Conservation (phyloP, 92 coral and sea anemone genomes). For the Umimayanthus kanabou region DNA sequence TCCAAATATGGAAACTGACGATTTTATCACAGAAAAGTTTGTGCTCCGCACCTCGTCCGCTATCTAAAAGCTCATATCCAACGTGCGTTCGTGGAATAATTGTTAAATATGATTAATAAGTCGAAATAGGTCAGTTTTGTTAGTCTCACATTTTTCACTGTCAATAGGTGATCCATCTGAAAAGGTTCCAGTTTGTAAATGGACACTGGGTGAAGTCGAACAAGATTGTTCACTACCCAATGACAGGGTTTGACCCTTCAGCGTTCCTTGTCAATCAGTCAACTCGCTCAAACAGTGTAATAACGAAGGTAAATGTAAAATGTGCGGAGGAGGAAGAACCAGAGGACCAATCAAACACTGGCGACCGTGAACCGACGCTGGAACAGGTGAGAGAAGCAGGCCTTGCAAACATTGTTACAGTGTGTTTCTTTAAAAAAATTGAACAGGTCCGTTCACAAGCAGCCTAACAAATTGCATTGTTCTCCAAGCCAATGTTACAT, state of each 20-base stretch:
- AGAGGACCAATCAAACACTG: slow-evolving; percentile 37
- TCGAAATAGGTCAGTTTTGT: background rate
- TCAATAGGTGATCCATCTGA: slow-evolving; percentile 85
- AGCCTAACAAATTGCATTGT: background rate
- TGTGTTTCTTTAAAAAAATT: too few relatives aligned
- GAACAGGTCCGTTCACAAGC: too few relatives aligned
- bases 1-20: too few relatives aligned
- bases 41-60: too few relatives aligned
- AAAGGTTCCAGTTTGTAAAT: slow-evolving; percentile 93
- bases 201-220: slow-evolving; percentile 99
- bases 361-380: slow-evolving; percentile 33
- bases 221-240: slow-evolving; percentile 92
- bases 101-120: too few relatives aligned
- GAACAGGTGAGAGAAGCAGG: slow-evolving; percentile 55
- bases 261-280: slow-evolving; percentile 87
- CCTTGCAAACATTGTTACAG: background rate
- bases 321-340: slow-evolving; percentile 58
- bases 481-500: background rate
- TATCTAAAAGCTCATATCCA: too few relatives aligned
- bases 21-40: too few relatives aligned
- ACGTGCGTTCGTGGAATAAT: too few relatives aligned
- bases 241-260: slow-evolving; percentile 91
- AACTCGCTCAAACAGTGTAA: slow-evolving; percentile 48
- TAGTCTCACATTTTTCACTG: background rate
- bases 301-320: slow-evolving; percentile 81